Evolutionary conservation across 2,888 invertebrate species (phyloP), one percentile per base, ranked within the genome.

Genomic region (Tachystola acroxantha): DNA sequence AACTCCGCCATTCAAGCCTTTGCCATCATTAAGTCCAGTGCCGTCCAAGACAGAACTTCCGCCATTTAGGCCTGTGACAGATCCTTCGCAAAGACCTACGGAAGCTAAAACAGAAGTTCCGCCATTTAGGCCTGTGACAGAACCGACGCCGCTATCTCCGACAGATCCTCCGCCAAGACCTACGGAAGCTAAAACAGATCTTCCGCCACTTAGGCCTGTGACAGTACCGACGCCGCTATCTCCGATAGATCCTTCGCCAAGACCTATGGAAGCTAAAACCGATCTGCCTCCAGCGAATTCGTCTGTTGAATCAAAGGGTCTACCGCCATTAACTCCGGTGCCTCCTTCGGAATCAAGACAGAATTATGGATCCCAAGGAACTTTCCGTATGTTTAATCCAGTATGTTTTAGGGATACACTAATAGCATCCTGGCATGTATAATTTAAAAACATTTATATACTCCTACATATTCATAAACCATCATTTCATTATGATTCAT

Each of bases 261-360:
- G n/a, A n/a, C n/a, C n/a, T n/a, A n/a, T n/a, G n/a, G n/a, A n/a
- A n/a, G n/a, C n/a, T n/a, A n/a, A n/a, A n/a, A n/a, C n/a, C n/a
- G n/a, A n/a, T n/a, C n/a, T n/a, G n/a, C n/a, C n/a, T n/a, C n/a
- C n/a, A n/a, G n/a, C n/a, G n/a, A n/a, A n/a, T n/a, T n/a, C n/a
- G n/a, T n/a, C n/a, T n/a, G n/a, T n/a, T n/a, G 16, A 6, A 6
- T 16, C 16, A 6, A 2, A 32, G 22, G 10, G 45, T n/a, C 43
- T 55, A 0, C 44, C 55, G 3, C 40, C 40, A 2, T 27, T 66
- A 10, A 64, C 64, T 1, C 65, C 67, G 5, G 64, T 61, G 4
- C 64, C 64, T 1, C 36, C 44, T 1, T 48, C 55, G 0, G 59
- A 48, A 26, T 42, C 50, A 3, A 57, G 58, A 19, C 53, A 60